These are phyloP conservation scores for Mellilla xanthometata DNA, from an alignment of 2,888 invertebrate species.

Conservation along the genomic window DNA sequence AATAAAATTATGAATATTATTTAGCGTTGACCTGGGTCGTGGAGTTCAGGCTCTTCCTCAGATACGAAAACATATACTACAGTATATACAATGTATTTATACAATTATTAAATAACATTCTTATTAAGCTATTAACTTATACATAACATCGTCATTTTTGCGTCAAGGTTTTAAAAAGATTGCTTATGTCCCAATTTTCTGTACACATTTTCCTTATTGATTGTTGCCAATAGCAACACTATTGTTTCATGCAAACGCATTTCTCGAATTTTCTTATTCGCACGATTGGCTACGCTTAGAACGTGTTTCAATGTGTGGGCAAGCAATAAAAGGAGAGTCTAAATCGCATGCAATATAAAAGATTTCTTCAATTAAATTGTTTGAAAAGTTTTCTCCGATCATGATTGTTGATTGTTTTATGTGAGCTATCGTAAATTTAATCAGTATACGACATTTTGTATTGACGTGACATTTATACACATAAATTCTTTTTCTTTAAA, in stretches of 20 bases:
- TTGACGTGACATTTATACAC: no score
- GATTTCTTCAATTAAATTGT: slow-evolving; percentile 28
- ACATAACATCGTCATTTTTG: background rate
- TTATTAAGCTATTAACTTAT: no score
- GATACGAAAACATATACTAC: no score
- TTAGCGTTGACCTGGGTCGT: no score
- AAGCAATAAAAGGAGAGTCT: no score
- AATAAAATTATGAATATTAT: no score
- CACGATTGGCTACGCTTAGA: slow-evolving; percentile 34
- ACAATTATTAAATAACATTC: no score
- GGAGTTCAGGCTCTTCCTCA: no score
- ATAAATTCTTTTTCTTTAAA: no score
- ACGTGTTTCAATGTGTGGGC: slow-evolving; percentile 30
- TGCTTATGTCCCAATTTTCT: slow-evolving; percentile 5
- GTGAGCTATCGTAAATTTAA: slow-evolving; percentile 11
- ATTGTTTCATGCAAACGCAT: background rate
- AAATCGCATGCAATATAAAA: slow-evolving; percentile 32
- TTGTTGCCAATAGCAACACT: background rate
- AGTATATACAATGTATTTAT: no score
- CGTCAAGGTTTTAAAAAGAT: background rate
- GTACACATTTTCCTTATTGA: slow-evolving; percentile 3
- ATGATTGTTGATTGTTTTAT: slow-evolving; percentile 19
- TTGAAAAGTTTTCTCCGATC: slow-evolving; percentile 29
- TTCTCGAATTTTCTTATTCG: slow-evolving; percentile 15
- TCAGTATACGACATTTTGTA: no score